phyloP scores from a whole-genome alignment of 1,140 invertebrate species.

The Brachionus rotundiformis region DNA sequence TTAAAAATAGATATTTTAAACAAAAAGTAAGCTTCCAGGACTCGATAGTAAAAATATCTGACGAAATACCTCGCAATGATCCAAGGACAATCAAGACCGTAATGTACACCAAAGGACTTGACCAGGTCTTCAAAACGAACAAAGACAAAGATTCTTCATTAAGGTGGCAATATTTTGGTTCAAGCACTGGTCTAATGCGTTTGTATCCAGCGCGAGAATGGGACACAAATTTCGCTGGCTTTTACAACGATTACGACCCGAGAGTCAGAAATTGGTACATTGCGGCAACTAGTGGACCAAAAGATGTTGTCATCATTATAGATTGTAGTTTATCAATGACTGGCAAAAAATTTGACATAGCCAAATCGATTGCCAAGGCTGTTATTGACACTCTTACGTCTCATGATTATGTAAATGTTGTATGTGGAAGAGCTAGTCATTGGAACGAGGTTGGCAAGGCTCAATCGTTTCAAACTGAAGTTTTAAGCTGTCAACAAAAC shows the following conservation, averaged over 20 bases:
- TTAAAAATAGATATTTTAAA: constrained; percentile 59
- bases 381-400: constrained; percentile 65
- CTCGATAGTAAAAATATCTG: constrained; percentile 64
- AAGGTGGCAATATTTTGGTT: constrained; percentile 66
- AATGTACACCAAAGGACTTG: constrained; percentile 59
- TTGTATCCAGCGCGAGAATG: constrained; percentile 65
- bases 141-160: constrained; percentile 57
- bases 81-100: constrained; percentile 60
- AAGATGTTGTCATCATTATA: constrained; percentile 65
- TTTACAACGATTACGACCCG: constrained; percentile 66
- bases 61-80: constrained; percentile 64
- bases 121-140: constrained; percentile 61
- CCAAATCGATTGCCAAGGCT: constrained; percentile 63
- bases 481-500: constrained; percentile 62
- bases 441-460: constrained; percentile 62
- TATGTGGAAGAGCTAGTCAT: constrained; percentile 65
- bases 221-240: constrained; percentile 66
- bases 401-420: constrained; percentile 65
- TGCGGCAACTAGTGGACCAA: constrained; percentile 65
- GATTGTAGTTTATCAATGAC: constrained; percentile 65
- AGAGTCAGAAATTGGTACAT: constrained; percentile 65
- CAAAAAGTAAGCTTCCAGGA: constrained; percentile 61
- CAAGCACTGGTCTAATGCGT: constrained; percentile 61
- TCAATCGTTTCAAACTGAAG: constrained; percentile 61
- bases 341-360: constrained; percentile 63